These are phyloP conservation scores for Glossosoma conforme DNA, from an alignment of 1,140 invertebrate genomes.

Conservation along the genomic window DNA sequence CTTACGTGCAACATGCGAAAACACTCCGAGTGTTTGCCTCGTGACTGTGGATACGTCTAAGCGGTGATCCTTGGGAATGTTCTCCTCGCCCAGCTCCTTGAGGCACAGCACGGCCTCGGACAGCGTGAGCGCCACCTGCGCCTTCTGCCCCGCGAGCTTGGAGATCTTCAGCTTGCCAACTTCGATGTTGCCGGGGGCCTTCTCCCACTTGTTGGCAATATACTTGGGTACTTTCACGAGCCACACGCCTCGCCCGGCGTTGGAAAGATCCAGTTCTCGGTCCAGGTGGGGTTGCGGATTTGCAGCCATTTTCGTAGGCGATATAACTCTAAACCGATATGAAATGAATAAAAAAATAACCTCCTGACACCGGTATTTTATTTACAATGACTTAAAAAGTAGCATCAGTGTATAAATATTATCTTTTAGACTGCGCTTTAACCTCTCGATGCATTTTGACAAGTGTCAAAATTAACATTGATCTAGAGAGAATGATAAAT, in stretches of 20 bases:
- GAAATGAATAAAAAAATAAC: too few relatives aligned
- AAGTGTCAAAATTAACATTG: too few relatives aligned
- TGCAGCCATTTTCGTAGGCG: too few relatives aligned
- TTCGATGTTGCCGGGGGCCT: constrained; percentile 62
- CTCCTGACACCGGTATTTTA: too few relatives aligned
- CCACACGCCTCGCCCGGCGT: constrained; percentile 87
- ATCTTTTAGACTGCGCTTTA: too few relatives aligned
- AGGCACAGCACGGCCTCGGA: constrained; percentile 58
- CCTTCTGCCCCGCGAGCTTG: constrained; percentile 50
- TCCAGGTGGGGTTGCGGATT: constrained; percentile 51
- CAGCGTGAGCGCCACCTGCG: constrained; percentile 54
- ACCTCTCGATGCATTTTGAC: too few relatives aligned
- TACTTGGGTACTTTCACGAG: constrained; percentile 97
- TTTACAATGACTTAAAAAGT: too few relatives aligned
- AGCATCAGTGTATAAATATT: too few relatives aligned
- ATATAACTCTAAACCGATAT: too few relatives aligned
- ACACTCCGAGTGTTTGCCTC: constrained; percentile 82
- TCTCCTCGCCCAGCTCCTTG: constrained; percentile 64
- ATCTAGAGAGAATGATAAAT: too few relatives aligned
- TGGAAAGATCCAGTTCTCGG: constrained; percentile 80
- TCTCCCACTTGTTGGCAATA: constrained; percentile 86
- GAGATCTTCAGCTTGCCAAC: constrained; percentile 56
- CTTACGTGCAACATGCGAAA: constrained; percentile 74
- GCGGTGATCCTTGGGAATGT: constrained; percentile 83
- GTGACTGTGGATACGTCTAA: constrained; percentile 85